Evolutionary conservation across 2,113 vertebrate genomes (phyloP).

Genomic region (Phalacrocorax carbo): DNA sequence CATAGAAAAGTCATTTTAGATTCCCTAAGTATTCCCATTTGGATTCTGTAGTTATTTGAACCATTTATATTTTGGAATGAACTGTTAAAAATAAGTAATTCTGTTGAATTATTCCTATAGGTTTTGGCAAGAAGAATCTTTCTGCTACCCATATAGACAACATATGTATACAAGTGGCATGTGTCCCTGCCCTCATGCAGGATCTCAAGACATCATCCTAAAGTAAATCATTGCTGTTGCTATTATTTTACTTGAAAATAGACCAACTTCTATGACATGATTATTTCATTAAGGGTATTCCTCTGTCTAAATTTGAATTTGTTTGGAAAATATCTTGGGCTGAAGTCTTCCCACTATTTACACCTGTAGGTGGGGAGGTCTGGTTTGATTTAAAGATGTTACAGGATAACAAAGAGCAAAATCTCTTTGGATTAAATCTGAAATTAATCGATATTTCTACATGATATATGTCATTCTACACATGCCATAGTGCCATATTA

Average conservation of each 20-base stretch:
- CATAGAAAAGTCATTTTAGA: neutral
- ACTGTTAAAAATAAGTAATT: slow-evolving; percentile 3
- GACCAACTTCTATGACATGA: neutral
- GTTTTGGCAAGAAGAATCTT: neutral
- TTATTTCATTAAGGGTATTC: neutral
- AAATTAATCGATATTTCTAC: neutral
- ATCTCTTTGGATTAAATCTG: neutral
- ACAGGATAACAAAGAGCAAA: neutral
- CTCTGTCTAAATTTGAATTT: neutral
- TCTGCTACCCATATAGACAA: neutral
- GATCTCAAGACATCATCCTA: neutral
- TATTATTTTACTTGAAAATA: neutral
- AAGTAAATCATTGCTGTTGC: neutral
- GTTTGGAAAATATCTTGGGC: neutral
- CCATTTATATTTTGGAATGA: neutral
- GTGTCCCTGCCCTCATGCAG: neutral
- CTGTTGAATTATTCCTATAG: neutral
- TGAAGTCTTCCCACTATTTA: neutral
- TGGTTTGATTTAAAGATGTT: neutral
- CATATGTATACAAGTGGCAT: neutral
- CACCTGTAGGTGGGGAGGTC: neutral
- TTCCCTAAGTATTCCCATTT: slow-evolving; percentile 9
- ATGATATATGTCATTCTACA: neutral
- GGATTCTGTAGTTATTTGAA: neutral
- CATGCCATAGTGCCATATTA: neutral